phyloP scores from a whole-genome alignment of 1,140 invertebrate genomes.

The Trissolcus basalis region DNA sequence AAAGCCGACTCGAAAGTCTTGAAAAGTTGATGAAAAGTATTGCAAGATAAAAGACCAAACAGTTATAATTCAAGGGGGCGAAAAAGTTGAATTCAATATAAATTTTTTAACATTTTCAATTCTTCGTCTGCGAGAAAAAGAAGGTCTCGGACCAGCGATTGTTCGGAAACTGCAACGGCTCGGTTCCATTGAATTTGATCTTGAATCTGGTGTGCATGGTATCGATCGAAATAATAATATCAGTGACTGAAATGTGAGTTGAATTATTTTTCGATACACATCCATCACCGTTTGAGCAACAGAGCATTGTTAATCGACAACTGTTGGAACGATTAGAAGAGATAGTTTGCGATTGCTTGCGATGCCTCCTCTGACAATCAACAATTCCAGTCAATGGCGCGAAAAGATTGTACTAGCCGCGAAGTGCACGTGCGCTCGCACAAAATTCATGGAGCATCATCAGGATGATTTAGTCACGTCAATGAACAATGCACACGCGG shows the following conservation, averaged over 20 bases:
- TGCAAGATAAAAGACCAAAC: slow-evolving; percentile 51
- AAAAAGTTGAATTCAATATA: slow-evolving; percentile 44
- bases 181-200: too few species aligned
- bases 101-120: slow-evolving; percentile 46
- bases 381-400: slow-evolving; percentile 68
- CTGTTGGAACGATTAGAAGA: slow-evolving; percentile 27
- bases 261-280: slow-evolving; percentile 2
- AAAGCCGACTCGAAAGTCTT: slow-evolving; percentile 47
- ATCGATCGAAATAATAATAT: slow-evolving; percentile 6
- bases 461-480: slow-evolving; percentile 51
- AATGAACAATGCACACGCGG: slow-evolving; percentile 66
- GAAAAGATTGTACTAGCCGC: slow-evolving; percentile 69
- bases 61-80: slow-evolving; percentile 21
- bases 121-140: slow-evolving; percentile 12
- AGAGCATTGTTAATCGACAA: slow-evolving; percentile 35
- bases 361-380: slow-evolving; percentile 61
- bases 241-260: slow-evolving; percentile 15
- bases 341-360: slow-evolving; percentile 24
- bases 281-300: slow-evolving; percentile 4
- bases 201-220: too few species aligned
- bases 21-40: slow-evolving; percentile 51
- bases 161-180: too few species aligned
- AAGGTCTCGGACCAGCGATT: slow-evolving; percentile 14
- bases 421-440: slow-evolving; percentile 34
- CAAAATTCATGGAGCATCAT: slow-evolving; percentile 42